Evolutionary conservation across 2,888 invertebrate genomes (phyloP).

Genomic region (Ditula angustiorana): DNA sequence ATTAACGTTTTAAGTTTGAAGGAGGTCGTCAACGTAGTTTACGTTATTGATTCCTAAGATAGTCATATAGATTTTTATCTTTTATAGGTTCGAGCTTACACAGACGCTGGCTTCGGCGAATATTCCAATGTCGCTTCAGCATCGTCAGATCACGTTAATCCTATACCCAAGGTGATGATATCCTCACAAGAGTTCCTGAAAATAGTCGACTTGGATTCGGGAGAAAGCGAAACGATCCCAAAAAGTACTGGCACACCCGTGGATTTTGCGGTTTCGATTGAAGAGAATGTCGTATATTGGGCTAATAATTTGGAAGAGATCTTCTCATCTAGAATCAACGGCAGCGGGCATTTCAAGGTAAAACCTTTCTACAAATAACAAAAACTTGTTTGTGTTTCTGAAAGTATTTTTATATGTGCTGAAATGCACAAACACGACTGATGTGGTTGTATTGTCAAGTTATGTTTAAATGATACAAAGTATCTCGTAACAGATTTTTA

Average conservation of each 20-base stretch:
- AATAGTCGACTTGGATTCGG: constrained; percentile 91
- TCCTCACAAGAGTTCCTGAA: constrained; percentile 90
- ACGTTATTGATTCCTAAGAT: too few species aligned
- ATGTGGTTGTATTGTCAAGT: too few species aligned
- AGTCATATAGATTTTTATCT: not conserved
- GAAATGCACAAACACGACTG: too few species aligned
- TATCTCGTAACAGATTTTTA: too few species aligned
- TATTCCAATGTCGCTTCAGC: constrained; percentile 87
- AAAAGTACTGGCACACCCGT: constrained; percentile 89
- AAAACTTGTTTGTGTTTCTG: too few species aligned
- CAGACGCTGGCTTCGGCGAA: constrained; percentile 91
- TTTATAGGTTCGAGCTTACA: constrained; percentile 91
- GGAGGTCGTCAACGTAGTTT: too few species aligned
- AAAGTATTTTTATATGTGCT: too few species aligned
- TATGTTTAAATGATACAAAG: too few species aligned
- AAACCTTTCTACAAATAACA: too few species aligned
- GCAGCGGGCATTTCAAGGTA: constrained; percentile 80
- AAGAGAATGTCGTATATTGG: constrained; percentile 92
- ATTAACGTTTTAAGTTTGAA: too few species aligned
- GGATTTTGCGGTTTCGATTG: constrained; percentile 88
- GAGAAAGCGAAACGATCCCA: constrained; percentile 85
- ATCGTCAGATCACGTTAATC: constrained; percentile 89
- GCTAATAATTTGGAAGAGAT: constrained; percentile 91
- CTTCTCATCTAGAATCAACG: constrained; percentile 86
- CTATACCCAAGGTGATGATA: constrained; percentile 92